Evolutionary conservation across 2,113 vertebrate genomes (phyloP), one percentile per base, ranked within the genome.

Genomic region (Falco punctatus): DNA sequence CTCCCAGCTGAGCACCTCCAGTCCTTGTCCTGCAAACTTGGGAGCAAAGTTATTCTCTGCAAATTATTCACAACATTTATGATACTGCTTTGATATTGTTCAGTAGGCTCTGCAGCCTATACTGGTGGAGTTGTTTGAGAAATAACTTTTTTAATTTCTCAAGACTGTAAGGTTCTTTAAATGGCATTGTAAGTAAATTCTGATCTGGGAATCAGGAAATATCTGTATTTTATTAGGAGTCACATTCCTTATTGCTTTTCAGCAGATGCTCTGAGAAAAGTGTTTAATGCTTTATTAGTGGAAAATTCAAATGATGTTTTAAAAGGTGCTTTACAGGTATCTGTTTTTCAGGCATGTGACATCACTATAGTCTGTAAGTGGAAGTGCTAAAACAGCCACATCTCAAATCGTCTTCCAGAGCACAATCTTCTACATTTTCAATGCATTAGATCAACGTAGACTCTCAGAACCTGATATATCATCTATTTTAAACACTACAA

Each of bases 341-440:
- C 54, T 89, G 70, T 54, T 96, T 67, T 92, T 86, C 84, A 91
- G 55, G 48, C 33, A 65, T 59, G 17, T 74, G 86, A 49, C 86
- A 91, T 70, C 78, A 88, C 62, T 66, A 52, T 9, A 85, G 42
- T 81, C 81, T 92, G 38, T 67, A 94, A 88, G 61, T 79, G 57
- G 11, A 97, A 91, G 58, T 79, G 78, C 83, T 97, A 78, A 96
- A 96, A 78, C 72, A 94, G 59, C 88, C 42, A 94, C 46, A 90
- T 90, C 64, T 92, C 38, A 92, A 88, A 92, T 51, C 35, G 74
- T 97, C 88, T 74, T 70, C 21, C 21, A 87, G 80, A 30, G 94
- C 10, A 66, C 0, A 88, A 33, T 85, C 20, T 89, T 84, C 62
- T 81, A 32, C 9, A 90, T 86, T 92, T 96, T 81, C 86, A 81